A percentile compares a stretch with the other conserved stretches of the same genome.
phyloP scores from a whole-genome alignment of 2,797 vertebrate genomes.

The Macropodus opercularis region DNA sequence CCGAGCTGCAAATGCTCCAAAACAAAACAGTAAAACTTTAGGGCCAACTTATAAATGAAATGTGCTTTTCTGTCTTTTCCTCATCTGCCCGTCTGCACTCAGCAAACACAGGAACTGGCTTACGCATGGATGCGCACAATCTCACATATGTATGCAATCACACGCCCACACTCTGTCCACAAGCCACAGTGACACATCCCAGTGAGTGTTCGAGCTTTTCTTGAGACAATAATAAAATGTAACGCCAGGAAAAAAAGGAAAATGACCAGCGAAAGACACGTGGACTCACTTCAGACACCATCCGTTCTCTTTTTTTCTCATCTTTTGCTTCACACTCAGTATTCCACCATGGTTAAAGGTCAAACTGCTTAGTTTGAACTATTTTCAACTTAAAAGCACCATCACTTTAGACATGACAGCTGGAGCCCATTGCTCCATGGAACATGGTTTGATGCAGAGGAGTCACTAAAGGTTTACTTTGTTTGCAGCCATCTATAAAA shows the following conservation, averaged over 20 bases:
- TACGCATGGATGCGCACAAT: slow-evolving; percentile 10
- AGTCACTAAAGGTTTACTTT: too few relatives aligned
- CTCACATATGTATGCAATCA: slow-evolving; percentile 1
- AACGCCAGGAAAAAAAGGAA: slow-evolving; percentile 60
- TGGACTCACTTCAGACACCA: slow-evolving; percentile 21
- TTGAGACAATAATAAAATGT: slow-evolving; percentile 70
- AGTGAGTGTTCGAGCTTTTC: slow-evolving; percentile 57
- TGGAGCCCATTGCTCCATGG: too few relatives aligned
- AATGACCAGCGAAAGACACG: slow-evolving; percentile 52
- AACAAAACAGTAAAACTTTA: slow-evolving; percentile 73
- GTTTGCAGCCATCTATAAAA: too few relatives aligned
- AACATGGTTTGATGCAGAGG: too few relatives aligned
- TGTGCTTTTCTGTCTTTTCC: slow-evolving; percentile 51
- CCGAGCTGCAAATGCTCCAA: slow-evolving; percentile 56
- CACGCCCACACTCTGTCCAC: slow-evolving; percentile 16
- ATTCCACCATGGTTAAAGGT: slow-evolving; percentile 34
- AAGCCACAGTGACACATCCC: slow-evolving; percentile 64
- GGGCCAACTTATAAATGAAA: slow-evolving; percentile 63
- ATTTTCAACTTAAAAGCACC: slow-evolving; percentile 43
- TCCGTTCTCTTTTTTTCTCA: not conserved
- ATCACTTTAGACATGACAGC: slow-evolving; percentile 31
- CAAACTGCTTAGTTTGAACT: slow-evolving; percentile 43
- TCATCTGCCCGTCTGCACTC: slow-evolving; percentile 52
- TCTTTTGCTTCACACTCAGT: not conserved
- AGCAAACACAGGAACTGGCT: slow-evolving; percentile 28